Base-by-base conservation (phyloP, 2,113 vertebrate genomes). In the Oriolus oriolus region DNA sequence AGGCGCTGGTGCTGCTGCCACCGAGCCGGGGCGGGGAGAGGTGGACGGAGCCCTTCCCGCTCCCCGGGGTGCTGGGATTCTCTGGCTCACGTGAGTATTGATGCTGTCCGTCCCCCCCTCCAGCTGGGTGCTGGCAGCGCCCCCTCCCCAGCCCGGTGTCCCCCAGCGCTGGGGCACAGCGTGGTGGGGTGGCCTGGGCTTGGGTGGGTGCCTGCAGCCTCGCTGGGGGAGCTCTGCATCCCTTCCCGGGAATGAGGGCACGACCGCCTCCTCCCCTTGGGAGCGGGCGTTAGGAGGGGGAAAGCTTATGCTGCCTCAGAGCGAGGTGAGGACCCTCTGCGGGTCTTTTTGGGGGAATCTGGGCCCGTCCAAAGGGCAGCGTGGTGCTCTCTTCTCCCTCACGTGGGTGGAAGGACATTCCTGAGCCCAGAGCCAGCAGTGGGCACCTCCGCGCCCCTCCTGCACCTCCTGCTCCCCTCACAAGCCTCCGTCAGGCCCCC, bases 381-480 rank as follows among this genome's bases (percentile, higher is more conserved):
- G 4, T 28, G n/a, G 50, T 20, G 20, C 26, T 42, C 9, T 61
- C 4, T 28, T 39, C 19, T 57, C 35, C 18, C n/a, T 19, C 6
- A 9, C 2, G 3, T 1, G 0, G 0, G 0, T 23, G 27, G 45
- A 7, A 52, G 64, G n/a, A 47, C 1, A 1, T 56, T 33, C 19
- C 66, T 31, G 35, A 93, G 28, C 16, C 21, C 39, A 39, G 52
- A 71, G 5, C 6, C 76, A 39, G 17, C 37, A 27, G 21, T 0
- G 14, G 8, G 35, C 9, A 52, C 1, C n/a, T 53, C 59, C 77
- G 15, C 9, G 5, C 2, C 42, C 20, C 2, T 65, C 17, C 60
- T 33, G 30, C 20, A 44, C 16, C 26, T 26, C 15, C 16, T 0
- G 1, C 31, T 90, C 28, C 37, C 44, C 4, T 0, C 53, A 3